Conservation (phyloP, 2,888 invertebrate genomes). For the Pandemis cinnamomeana region DNA sequence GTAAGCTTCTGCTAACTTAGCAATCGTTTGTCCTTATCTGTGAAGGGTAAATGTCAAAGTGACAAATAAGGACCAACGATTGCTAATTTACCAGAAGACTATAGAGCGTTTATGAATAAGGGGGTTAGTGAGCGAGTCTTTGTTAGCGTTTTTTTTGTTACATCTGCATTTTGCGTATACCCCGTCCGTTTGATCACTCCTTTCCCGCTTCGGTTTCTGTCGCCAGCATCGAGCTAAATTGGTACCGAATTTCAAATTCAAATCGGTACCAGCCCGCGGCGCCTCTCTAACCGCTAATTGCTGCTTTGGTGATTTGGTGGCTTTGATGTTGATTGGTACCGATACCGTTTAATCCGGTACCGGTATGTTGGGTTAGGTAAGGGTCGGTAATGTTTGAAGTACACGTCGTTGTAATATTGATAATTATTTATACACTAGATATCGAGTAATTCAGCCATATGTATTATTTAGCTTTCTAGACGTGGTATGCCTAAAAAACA, state of each 20-base stretch:
- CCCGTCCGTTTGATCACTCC: conserved; percentile 65
- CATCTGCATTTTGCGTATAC: conserved; percentile 57
- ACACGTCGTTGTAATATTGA: conserved; percentile 42
- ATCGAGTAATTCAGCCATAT: too few relatives aligned
- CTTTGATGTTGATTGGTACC: conserved; percentile 78
- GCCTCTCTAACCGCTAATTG: conserved; percentile 76
- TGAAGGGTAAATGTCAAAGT: too few relatives aligned
- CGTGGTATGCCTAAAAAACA: too few relatives aligned
- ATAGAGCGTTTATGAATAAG: too few relatives aligned
- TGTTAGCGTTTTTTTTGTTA: background rate
- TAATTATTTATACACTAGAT: too few relatives aligned
- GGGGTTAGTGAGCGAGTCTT: too few relatives aligned
- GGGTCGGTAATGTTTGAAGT: conserved; percentile 40
- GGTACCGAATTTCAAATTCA: conserved; percentile 82
- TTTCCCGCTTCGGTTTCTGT: conserved; percentile 75
- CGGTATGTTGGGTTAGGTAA: conserved; percentile 58
- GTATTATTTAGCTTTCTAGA: too few relatives aligned
- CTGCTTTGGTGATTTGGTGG: conserved; percentile 69
- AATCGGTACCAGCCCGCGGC: conserved; percentile 77
- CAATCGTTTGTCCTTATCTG: too few relatives aligned
- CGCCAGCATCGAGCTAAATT: conserved; percentile 80
- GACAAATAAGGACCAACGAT: too few relatives aligned
- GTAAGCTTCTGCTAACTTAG: too few relatives aligned
- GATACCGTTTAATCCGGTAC: conserved; percentile 48
- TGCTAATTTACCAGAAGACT: too few relatives aligned